These are phyloP conservation scores for Nomada fucata DNA, from an alignment of 2,888 invertebrate genomes.

Conservation along the genomic window DNA sequence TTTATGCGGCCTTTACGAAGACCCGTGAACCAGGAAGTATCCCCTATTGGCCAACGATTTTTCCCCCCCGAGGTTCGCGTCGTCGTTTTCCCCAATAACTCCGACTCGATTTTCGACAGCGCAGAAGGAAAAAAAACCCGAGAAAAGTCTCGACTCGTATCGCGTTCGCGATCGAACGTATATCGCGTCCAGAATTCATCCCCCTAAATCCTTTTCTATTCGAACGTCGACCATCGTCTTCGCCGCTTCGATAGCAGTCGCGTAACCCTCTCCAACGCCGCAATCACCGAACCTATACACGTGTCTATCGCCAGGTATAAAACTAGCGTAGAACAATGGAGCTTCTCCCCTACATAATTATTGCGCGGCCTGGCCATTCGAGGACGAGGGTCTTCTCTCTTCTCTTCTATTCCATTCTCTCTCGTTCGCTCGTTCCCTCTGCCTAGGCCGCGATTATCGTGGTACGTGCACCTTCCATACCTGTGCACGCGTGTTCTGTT, in stretches of 20 bases:
- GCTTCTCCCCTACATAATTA: conserved; percentile 77
- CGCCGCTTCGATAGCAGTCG: conserved; percentile 1
- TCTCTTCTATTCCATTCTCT: conserved; percentile 26
- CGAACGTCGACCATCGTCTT: neutral
- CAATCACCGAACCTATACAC: conserved; percentile 56
- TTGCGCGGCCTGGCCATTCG: conserved; percentile 68
- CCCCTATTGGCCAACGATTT: conserved; percentile 11
- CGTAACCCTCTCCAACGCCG: conserved; percentile 13
- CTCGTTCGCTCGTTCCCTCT: conserved; percentile 50
- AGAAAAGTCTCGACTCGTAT: too few relatives aligned
- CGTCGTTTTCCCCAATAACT: neutral
- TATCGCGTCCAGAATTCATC: too few relatives aligned
- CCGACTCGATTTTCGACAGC: neutral
- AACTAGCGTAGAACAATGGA: conserved; percentile 75
- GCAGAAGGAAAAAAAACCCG: too few relatives aligned
- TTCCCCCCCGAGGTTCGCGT: neutral
- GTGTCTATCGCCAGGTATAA: conserved; percentile 69
- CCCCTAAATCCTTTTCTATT: neutral
- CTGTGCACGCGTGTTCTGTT: neutral
- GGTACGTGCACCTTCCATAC: conserved; percentile 2
- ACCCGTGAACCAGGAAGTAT: conserved; percentile 2
- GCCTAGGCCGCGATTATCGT: conserved; percentile 44
- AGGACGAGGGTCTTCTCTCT: conserved; percentile 63
- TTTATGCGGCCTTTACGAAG: conserved; percentile 20
- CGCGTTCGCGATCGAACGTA: too few relatives aligned